Evolutionary conservation across 2,113 vertebrate species (phyloP), one percentile per base, ranked within the genome.

Genomic region (Thomomys bottae): DNA sequence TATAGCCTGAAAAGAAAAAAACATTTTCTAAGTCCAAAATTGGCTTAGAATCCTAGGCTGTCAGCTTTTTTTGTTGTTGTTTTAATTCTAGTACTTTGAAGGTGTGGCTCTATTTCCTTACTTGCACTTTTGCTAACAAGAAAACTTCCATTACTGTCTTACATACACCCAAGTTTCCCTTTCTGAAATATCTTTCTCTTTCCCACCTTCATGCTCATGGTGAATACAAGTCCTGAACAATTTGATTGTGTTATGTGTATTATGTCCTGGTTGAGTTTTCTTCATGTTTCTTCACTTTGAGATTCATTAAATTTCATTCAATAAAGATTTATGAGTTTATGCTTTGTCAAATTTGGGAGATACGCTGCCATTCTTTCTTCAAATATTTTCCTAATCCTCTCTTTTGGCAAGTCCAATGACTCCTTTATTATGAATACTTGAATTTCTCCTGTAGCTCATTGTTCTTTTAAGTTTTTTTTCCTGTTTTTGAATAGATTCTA

Each of bases 231-330:
- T 84, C 34, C 91, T 81, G 14, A 57, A 23, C 15, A 78, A 79
- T 49, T 77, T 86, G 38, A 49, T 63, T 88, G 8, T 54, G 45
- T 49, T 79, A 4, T 75, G 26, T 88, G 8, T 54, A 38, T 49
- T 79, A 4, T 75, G 26, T 71, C 26, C 81, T 70, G 14, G 12
- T 81, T 3, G 28, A 71, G 23, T 89, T 94, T 91, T 76, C 20
- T 82, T 71, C 8, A 18, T 84, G 3, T 91, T 91, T 88, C 38
- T 88, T 90, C 20, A 72, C 7, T 15, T 89, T 57, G 11, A 68
- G 61, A 75, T n/a, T 67, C 20, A 85, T 36, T 85, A 54, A 1
- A 49, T 12, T 49, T 49, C 14, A 49, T 54, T 54, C 49, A 54
- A 17, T 14, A 54, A 54, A n/a, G 20, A 36, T 34, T 28, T 9